Conservation (phyloP, 2,888 invertebrate species). For the Ligdia adustata region DNA sequence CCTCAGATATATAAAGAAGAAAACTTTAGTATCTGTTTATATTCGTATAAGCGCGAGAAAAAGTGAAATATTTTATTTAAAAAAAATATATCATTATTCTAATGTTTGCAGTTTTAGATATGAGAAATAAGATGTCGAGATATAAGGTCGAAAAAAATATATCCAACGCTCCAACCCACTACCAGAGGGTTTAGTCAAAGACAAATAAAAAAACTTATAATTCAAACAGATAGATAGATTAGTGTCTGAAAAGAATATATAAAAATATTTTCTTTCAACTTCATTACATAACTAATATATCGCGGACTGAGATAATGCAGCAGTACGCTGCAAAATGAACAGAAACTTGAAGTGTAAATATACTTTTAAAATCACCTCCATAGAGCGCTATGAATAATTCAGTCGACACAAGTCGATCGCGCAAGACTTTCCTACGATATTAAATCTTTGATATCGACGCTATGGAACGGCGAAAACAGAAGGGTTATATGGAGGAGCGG, state of each 20-base stretch:
- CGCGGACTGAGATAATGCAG: constrained; percentile 4
- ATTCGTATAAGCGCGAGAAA: not conserved
- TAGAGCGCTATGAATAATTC: constrained; percentile 52
- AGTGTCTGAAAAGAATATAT: too few relatives aligned
- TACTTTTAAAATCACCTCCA: constrained; percentile 48
- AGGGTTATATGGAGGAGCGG: constrained; percentile 33
- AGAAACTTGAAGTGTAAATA: constrained; percentile 45
- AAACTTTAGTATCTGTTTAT: constrained; percentile 12
- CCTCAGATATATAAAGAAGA: constrained; percentile 18
- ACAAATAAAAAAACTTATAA: too few relatives aligned
- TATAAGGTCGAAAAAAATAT: too few relatives aligned
- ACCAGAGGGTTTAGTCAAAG: too few relatives aligned
- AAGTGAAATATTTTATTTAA: too few relatives aligned
- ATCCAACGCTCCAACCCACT: too few relatives aligned
- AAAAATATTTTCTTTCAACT: not conserved
- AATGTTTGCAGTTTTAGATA: too few relatives aligned
- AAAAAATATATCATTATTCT: too few relatives aligned
- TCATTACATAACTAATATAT: constrained; percentile 4
- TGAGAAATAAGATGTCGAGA: too few relatives aligned
- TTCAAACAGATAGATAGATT: too few relatives aligned
- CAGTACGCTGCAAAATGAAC: constrained; percentile 16
- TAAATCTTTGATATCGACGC: constrained; percentile 57
- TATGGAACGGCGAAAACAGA: constrained; percentile 54
- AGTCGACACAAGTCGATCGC: constrained; percentile 37
- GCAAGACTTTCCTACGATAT: constrained; percentile 46